Percentiles rank a stretch among this genome's conserved stretches.
These are phyloP conservation scores for Hippocampus comes DNA, from an alignment of 2,113 vertebrate species.

Conservation along the genomic window DNA sequence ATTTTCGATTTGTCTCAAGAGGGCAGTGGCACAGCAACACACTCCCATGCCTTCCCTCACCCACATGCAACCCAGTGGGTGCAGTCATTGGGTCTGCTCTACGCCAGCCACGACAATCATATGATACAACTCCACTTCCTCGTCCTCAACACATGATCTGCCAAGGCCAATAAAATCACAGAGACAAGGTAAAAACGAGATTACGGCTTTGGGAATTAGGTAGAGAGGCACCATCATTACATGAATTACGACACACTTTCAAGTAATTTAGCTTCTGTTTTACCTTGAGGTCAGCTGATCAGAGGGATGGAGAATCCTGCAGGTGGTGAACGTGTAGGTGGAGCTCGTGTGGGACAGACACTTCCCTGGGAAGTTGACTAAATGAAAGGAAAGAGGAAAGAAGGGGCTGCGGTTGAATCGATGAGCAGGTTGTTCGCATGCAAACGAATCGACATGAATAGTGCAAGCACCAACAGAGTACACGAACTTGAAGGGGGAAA, in stretches of 20 bases:
- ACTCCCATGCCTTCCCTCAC: slow-evolving; percentile 77
- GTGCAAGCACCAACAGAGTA: neutral
- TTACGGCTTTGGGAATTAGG: neutral
- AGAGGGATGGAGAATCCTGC: slow-evolving; percentile 95
- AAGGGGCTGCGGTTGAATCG: neutral
- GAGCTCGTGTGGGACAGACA: slow-evolving; percentile 96
- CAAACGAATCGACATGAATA: slow-evolving; percentile 19
- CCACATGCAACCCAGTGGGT: slow-evolving; percentile 62
- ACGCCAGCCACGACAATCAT: slow-evolving; percentile 81
- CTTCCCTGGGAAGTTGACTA: slow-evolving; percentile 94
- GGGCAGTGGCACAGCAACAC: slow-evolving; percentile 34
- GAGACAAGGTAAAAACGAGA: slow-evolving; percentile 28
- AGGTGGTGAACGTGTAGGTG: slow-evolving; percentile 98
- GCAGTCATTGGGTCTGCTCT: slow-evolving; percentile 84
- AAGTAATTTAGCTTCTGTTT: neutral
- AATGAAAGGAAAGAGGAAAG: slow-evolving; percentile 27
- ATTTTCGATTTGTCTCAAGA: neutral
- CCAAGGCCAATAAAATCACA: slow-evolving; percentile 71
- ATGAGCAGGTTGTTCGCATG: slow-evolving; percentile 26
- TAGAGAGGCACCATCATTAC: neutral
- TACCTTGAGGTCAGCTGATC: slow-evolving; percentile 95
- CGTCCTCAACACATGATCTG: slow-evolving; percentile 91
- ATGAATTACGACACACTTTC: neutral
- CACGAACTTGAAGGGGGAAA: slow-evolving; percentile 1
- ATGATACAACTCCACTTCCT: slow-evolving; percentile 78